Conservation (phyloP, 2,888 invertebrate genomes). For the Macaria notata region DNA sequence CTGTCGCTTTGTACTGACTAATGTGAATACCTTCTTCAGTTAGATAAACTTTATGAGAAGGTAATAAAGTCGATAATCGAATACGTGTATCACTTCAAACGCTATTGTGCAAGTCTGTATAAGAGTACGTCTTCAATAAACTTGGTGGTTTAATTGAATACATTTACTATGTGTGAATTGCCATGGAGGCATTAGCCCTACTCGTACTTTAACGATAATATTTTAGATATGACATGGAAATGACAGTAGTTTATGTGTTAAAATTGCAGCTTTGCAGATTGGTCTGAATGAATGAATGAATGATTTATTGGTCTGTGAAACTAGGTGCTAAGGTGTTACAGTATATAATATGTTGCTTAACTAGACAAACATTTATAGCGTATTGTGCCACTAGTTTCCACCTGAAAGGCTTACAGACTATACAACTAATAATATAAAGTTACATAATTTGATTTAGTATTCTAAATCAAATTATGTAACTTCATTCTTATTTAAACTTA, state of each 20-base stretch:
- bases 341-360: too few species aligned
- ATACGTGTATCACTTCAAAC: slow-evolving; percentile 26
- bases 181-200: slow-evolving; percentile 42
- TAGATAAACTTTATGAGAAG: slow-evolving; percentile 28
- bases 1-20: slow-evolving; percentile 33
- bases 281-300: too few species aligned
- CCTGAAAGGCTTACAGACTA: too few species aligned
- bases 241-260: slow-evolving; percentile 30
- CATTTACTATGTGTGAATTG: slow-evolving; percentile 59
- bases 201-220: slow-evolving; percentile 34
- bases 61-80: slow-evolving; percentile 29
- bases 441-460: too few species aligned
- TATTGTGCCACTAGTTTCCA: too few species aligned
- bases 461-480: too few species aligned
- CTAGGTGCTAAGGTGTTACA: too few species aligned
- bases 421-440: too few species aligned
- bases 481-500: too few species aligned
- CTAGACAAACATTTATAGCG: too few species aligned
- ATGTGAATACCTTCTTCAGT: slow-evolving; percentile 31
- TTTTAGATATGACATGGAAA: slow-evolving; percentile 31
- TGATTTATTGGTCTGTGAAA: too few species aligned
- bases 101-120: slow-evolving; percentile 30
- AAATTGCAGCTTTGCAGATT: slow-evolving; percentile 13
- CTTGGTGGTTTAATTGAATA: slow-evolving; percentile 52
- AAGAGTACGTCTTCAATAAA: slow-evolving; percentile 39